These are phyloP conservation scores for Idaea biselata DNA, from an alignment of 2,888 invertebrate species.

Conservation along the genomic window DNA sequence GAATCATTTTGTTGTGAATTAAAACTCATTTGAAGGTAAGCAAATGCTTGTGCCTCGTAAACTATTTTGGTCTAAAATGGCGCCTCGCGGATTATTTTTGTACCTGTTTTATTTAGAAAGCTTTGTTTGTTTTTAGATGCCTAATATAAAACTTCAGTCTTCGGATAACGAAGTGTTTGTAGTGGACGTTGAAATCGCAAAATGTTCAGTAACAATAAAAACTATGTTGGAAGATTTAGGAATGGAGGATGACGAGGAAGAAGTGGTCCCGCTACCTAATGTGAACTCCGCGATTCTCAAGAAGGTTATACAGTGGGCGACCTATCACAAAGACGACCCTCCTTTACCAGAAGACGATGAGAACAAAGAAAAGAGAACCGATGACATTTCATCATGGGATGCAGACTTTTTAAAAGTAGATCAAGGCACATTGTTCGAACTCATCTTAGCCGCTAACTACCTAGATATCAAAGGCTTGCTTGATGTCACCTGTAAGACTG, in stretches of 20 bases:
- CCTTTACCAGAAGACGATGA: slow-evolving; percentile 98
- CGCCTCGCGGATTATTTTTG: slow-evolving; percentile 28
- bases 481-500: slow-evolving; percentile 99
- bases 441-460: slow-evolving; percentile 98
- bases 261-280: slow-evolving; percentile 97
- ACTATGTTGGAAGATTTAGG: slow-evolving; percentile 98
- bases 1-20: background rate
- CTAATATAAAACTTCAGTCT: slow-evolving; percentile 95
- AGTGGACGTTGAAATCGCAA: slow-evolving; percentile 97
- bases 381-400: slow-evolving; percentile 99
- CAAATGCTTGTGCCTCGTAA: slow-evolving; percentile 3
- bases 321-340: slow-evolving; percentile 97
- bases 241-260: slow-evolving; percentile 95
- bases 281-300: slow-evolving; percentile 98
- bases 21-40: slow-evolving; percentile 7
- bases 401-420: slow-evolving; percentile 99
- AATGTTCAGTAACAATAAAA: slow-evolving; percentile 98
- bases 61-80: slow-evolving; percentile 37
- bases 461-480: slow-evolving; percentile 96
- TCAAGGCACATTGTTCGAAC: slow-evolving; percentile 96
- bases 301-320: slow-evolving; percentile 96
- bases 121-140: slow-evolving; percentile 84
- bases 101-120: slow-evolving; percentile 9
- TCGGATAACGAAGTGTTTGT: slow-evolving; percentile 97
- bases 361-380: slow-evolving; percentile 98